Evolutionary conservation across 2,888 invertebrate species (phyloP).

Genomic region (Perithous albicinctus): DNA sequence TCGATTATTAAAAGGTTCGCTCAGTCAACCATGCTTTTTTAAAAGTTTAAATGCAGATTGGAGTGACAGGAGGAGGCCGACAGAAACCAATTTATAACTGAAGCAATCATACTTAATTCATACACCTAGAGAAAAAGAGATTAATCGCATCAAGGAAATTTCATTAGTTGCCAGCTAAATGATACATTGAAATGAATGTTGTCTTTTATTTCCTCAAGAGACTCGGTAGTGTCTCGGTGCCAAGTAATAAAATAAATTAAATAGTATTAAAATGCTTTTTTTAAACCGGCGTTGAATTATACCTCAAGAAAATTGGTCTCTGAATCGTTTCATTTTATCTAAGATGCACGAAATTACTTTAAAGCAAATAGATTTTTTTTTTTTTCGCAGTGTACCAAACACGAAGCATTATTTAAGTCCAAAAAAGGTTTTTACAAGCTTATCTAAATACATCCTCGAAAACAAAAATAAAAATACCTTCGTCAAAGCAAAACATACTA

Average conservation of each 20-base stretch:
- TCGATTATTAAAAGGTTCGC: not conserved
- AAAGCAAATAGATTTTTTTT: not conserved
- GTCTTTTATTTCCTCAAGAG: not conserved
- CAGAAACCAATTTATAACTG: conserved; percentile 3
- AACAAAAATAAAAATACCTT: not conserved
- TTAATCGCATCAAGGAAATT: not conserved
- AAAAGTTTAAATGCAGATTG: no score
- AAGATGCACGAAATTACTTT: not conserved
- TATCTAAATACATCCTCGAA: not conserved
- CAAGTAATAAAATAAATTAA: no score
- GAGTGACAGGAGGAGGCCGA: not conserved
- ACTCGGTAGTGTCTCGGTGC: no score
- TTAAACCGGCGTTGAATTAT: not conserved
- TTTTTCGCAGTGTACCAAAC: not conserved
- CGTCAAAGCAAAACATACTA: not conserved
- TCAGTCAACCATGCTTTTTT: not conserved
- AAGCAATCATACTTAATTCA: not conserved
- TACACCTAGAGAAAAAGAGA: not conserved
- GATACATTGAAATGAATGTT: not conserved
- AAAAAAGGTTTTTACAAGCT: not conserved
- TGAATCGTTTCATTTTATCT: not conserved
- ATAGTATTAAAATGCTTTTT: no score
- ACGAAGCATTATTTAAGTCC: not conserved
- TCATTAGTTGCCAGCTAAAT: not conserved
- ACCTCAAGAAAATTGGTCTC: not conserved